Evolutionary conservation across 2,113 vertebrate species (phyloP).

Genomic region (Varanus komodoensis): DNA sequence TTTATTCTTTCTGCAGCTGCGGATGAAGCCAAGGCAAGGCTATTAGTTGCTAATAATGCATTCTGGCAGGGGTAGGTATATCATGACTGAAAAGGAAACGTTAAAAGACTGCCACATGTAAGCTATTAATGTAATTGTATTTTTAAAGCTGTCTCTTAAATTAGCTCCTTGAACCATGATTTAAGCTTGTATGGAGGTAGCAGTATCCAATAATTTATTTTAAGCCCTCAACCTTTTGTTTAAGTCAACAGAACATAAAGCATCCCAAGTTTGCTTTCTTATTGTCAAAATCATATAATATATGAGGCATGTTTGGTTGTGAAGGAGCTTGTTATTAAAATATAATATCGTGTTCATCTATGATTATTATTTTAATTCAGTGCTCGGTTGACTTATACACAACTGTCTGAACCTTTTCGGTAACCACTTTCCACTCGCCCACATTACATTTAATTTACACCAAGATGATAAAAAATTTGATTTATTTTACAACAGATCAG

Average conservation of each 20-base stretch:
- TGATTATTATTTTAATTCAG: slow-evolving; percentile 80
- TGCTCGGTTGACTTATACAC: slow-evolving; percentile 69
- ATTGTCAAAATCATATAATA: slow-evolving; percentile 66
- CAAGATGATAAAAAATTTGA: slow-evolving; percentile 89
- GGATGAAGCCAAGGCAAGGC: slow-evolving; percentile 32
- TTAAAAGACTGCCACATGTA: slow-evolving; percentile 57
- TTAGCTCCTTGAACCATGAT: slow-evolving; percentile 60
- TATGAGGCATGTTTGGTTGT: slow-evolving; percentile 68
- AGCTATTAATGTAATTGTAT: slow-evolving; percentile 68
- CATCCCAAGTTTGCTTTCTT: slow-evolving; percentile 58
- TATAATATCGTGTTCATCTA: slow-evolving; percentile 67
- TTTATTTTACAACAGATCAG: slow-evolving; percentile 93
- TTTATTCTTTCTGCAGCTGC: slow-evolving; percentile 46
- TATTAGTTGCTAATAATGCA: slow-evolving; percentile 37
- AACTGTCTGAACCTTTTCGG: slow-evolving; percentile 74
- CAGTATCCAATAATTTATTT: slow-evolving; percentile 65
- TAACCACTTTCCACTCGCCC: slow-evolving; percentile 72
- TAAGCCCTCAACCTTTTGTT: slow-evolving; percentile 57
- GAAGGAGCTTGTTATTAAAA: slow-evolving; percentile 79
- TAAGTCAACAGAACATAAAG: slow-evolving; percentile 55
- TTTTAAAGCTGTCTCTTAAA: slow-evolving; percentile 66
- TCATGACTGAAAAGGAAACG: slow-evolving; percentile 50
- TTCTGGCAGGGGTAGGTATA: slow-evolving; percentile 51
- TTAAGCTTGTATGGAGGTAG: slow-evolving; percentile 59
- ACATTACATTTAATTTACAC: slow-evolving; percentile 85